Base-by-base conservation (phyloP, 2,113 vertebrate species). In the Pseudorectes ferrugineus region DNA sequence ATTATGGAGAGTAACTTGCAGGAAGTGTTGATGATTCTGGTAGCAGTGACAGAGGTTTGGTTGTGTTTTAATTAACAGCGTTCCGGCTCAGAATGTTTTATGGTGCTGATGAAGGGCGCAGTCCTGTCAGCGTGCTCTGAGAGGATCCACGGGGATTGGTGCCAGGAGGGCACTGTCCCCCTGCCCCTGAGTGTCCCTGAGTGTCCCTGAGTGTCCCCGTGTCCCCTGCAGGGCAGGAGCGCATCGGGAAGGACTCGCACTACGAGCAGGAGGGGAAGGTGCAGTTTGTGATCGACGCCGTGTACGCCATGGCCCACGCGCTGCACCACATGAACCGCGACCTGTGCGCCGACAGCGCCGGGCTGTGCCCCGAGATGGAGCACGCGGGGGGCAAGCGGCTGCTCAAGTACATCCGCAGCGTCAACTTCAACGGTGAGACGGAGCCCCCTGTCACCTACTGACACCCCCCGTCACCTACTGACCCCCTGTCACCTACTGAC, bases 241-340 rank as follows among this genome's bases (percentile, higher is more conserved):
- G 99, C 10, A 99, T 99, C 71, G 98, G 99, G 48, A 98, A 98
- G 40, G 98, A 99, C 86, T 99, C 99, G 6, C 98, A 96, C 89
- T 99, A 99, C 42, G 99, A 99, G 96, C 99, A 99, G 97, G 99
- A 99, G 88, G 99, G 98, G 7, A 99, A 99, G 97, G 99, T 99
- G 25, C 99, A 99, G 97, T 99, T 99, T 5, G 99, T 99, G 88
- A 99, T 99, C 10, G 99, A 99, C 0, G 99, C 99, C 0, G 99
- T 99, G 35, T 99, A 99, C 4, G 98, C 99, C 35, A 99, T 99
- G 98, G 99, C 99, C 5, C 98, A 99, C 4, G 99, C 99, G 0
- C 98, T 99, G 20, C 99, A 99, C 97, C 99, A 99, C 94, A 99
- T 99, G 99, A 99, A 98, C 97, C 98, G 98, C 54, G 99, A 99